Base-by-base conservation (phyloP, 2,888 invertebrate species). In the Lepidocyrtoides sp. region DNA sequence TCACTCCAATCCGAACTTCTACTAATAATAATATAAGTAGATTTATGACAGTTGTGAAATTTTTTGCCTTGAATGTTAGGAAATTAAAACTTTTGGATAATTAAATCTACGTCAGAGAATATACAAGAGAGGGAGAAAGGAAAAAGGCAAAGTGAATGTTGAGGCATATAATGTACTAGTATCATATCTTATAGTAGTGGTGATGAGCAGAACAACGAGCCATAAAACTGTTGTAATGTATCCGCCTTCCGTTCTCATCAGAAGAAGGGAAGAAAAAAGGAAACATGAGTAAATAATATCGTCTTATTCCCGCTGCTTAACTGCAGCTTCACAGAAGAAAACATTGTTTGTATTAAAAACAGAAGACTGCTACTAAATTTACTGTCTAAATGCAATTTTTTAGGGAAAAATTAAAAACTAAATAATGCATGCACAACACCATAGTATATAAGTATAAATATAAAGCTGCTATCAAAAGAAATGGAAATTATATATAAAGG, bases 61-160 rank as follows among this genome's bases (percentile, higher is more conserved):
- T 87, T 91, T 91, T 87, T 72, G 86, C 82, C 72, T 85, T 81
- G 72, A 91, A 87, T 91, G 83, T 66, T 87, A 91, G 82, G 91
- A 91, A 91, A 91, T 91, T 91, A 91, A 91, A 91, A 91, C 81
- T 84, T 86, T 91, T 91, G 91, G 91, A 91, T 91, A 91, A 91
- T 91, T 91, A 91, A 91, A 91, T 91, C 91, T 91, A 91, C 87
- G 91, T 91, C 91, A 87, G 87, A 54, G 23, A 75, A 20, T 41
- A 4, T 66, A 66, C 1, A 29, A 41, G 63, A 23, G 17, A 17
- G 14, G 1, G 23, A 23, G 26, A 2, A 23, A 60, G 26, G 20
- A 72, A 23, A 72, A 20, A 72, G 36, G 2, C 8, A 57, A 20
- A 17, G 2, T 14, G 29, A 77, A n/a, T 77, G 29, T 8, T 41